Evolutionary conservation across 1,140 invertebrate species (phyloP).

Genomic region (Nautilus pompilius): DNA sequence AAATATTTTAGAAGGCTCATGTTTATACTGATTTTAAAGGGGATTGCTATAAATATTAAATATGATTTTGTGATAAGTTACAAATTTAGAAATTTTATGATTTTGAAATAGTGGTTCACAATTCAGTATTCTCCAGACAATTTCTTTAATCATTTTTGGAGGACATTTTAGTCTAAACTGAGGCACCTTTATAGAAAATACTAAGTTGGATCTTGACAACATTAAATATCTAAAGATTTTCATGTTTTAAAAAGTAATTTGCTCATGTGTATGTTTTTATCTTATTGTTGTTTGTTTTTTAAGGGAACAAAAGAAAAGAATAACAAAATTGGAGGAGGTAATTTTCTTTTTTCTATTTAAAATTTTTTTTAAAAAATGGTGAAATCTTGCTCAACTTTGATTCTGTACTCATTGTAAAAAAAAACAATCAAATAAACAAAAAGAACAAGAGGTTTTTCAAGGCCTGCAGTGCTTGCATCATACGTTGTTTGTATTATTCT

Average conservation of each 20-base stretch:
- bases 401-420: background rate
- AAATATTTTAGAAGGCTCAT: conserved; percentile 1
- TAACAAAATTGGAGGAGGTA: conserved; percentile 16
- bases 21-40: background rate
- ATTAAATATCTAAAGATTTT: background rate
- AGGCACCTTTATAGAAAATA: background rate
- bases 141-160: no score
- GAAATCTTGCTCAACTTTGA: background rate
- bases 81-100: no score
- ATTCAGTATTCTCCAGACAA: no score
- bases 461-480: no score
- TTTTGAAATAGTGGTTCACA: no score
- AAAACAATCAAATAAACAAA: conserved; percentile 2
- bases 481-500: no score
- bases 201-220: background rate
- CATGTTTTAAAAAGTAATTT: background rate
- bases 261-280: background rate
- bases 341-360: no score
- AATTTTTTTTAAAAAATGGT: no score
- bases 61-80: no score
- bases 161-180: background rate
- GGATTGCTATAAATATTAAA: background rate
- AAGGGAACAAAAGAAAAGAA: conserved; percentile 20
- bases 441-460: background rate
- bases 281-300: conserved; percentile 7